A percentile compares a stretch with the other conserved stretches of the same genome.
Evolutionary conservation across 2,888 invertebrate genomes (phyloP).

Genomic region (Tetropium fuscum): DNA sequence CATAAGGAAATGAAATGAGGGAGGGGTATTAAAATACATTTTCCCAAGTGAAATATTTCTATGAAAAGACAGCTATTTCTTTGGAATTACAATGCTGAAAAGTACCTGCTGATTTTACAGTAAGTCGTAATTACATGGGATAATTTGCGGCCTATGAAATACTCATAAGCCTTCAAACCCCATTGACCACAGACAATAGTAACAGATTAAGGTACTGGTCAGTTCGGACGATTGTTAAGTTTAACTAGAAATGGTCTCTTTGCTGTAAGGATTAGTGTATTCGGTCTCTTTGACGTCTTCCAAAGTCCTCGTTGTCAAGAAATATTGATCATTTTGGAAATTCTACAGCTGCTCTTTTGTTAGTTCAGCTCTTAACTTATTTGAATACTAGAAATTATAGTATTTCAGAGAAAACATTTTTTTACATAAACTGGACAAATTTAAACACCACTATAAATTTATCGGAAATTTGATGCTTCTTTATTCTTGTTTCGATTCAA

Average conservation of each 20-base stretch:
- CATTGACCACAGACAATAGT: constrained; percentile 30
- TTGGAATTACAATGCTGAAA: too few species aligned
- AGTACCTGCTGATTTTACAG: too few species aligned
- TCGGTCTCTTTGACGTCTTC: constrained; percentile 39
- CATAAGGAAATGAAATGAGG: too few species aligned
- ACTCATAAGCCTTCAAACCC: constrained; percentile 5
- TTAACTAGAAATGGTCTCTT: constrained; percentile 33
- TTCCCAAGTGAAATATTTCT: too few species aligned
- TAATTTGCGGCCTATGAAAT: background rate
- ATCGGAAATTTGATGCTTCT: too few species aligned
- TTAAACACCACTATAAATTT: too few species aligned
- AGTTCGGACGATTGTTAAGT: constrained; percentile 27
- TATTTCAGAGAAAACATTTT: too few species aligned
- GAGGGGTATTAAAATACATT: too few species aligned
- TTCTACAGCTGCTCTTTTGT: constrained; percentile 22
- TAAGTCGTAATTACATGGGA: too few species aligned
- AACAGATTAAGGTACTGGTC: constrained; percentile 13
- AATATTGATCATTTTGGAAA: constrained; percentile 26
- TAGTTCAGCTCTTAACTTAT: constrained; percentile 19
- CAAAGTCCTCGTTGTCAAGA: constrained; percentile 33
- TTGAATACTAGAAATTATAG: constrained; percentile 18
- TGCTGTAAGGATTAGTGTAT: constrained; percentile 37
- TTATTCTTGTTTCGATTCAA: too few species aligned
- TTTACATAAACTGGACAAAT: too few species aligned
- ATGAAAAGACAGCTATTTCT: too few species aligned